Evolutionary conservation across 2,113 vertebrate species (phyloP).

Genomic region (Lasiurus borealis): DNA sequence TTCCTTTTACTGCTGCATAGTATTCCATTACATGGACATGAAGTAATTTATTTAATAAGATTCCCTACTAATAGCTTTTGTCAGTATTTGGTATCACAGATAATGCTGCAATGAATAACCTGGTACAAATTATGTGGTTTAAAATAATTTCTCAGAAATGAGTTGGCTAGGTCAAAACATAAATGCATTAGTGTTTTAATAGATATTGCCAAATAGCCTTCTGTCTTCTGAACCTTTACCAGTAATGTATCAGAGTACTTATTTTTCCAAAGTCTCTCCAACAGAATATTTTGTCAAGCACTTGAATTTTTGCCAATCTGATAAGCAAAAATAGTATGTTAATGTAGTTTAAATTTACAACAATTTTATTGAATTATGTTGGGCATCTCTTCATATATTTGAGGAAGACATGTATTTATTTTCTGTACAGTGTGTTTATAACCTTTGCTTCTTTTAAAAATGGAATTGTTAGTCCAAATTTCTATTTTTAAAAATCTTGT

Average conservation of each 20-base stretch:
- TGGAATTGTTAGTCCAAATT: background rate
- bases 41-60: background rate
- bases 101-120: background rate
- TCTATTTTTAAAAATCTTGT: conserved; percentile 27
- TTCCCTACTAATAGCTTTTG: background rate
- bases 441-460: background rate
- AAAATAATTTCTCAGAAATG: background rate
- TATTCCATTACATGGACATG: background rate
- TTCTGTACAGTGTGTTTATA: background rate
- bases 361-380: background rate
- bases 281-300: background rate
- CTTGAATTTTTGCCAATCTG: background rate
- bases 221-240: background rate
- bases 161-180: background rate
- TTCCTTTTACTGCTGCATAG: background rate
- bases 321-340: background rate
- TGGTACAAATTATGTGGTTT: background rate
- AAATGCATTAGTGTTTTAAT: background rate
- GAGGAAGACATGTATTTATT: conserved; percentile 30
- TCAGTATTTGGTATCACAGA: background rate
- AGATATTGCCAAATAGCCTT: background rate
- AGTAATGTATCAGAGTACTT: background rate
- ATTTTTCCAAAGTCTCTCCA: background rate
- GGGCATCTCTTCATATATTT: background rate
- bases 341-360: background rate